Evolutionary conservation across 2,888 invertebrate species (phyloP).

Genomic region (Limnephilus lunatus): DNA sequence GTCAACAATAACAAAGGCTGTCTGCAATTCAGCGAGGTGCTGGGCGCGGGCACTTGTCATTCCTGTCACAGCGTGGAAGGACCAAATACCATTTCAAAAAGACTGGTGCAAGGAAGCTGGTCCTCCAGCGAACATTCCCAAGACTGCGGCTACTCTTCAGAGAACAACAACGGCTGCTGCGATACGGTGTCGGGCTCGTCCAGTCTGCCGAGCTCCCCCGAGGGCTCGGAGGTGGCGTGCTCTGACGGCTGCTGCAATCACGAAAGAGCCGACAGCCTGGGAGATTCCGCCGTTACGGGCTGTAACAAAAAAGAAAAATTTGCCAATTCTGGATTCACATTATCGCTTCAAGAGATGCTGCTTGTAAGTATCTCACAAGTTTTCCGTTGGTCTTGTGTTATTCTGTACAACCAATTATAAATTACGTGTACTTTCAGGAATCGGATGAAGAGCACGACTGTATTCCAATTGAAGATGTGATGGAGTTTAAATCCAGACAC

Average conservation of each 20-base stretch:
- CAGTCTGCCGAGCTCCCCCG: constrained; percentile 90
- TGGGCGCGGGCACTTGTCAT: constrained; percentile 71
- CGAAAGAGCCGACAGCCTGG: constrained; percentile 77
- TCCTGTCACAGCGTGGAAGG: constrained; percentile 77
- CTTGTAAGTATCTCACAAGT: constrained; percentile 78
- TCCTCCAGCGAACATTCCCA: constrained; percentile 84
- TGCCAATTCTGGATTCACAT: constrained; percentile 77
- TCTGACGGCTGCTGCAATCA: constrained; percentile 92
- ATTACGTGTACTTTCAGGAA: constrained; percentile 76
- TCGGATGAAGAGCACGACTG: constrained; percentile 87
- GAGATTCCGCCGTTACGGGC: constrained; percentile 48
- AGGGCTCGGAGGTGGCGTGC: constrained; percentile 93
- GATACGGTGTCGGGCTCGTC: constrained; percentile 84
- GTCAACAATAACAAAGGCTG: constrained; percentile 73
- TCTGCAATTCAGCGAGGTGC: constrained; percentile 71
- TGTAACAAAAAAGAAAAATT: constrained; percentile 68
- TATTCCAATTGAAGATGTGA: constrained; percentile 93
- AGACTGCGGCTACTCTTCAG: constrained; percentile 94
- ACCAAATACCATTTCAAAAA: constrained; percentile 70
- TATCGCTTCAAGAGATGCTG: constrained; percentile 87
- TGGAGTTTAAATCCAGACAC: constrained; percentile 89
- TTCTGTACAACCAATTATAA: neutral
- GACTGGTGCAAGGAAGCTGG: constrained; percentile 77
- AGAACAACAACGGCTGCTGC: constrained; percentile 85
- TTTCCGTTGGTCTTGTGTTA: constrained; percentile 44